Conservation (phyloP, 2,797 vertebrate genomes). For the Smutsia temminckii region DNA sequence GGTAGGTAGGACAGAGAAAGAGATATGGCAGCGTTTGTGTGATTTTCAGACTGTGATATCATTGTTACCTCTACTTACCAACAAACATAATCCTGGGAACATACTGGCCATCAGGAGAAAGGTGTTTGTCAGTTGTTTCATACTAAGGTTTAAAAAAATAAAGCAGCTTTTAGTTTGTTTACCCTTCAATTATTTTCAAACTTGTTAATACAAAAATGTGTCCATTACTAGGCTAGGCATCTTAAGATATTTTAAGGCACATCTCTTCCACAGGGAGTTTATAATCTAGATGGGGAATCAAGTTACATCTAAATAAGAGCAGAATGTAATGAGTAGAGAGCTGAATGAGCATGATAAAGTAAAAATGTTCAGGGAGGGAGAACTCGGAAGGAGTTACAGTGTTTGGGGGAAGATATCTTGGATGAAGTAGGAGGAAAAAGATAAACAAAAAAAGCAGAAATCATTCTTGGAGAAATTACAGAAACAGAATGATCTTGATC, state of each 20-base stretch:
- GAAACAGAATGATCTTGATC: neutral
- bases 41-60: neutral
- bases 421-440: neutral
- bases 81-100: constrained; percentile 95
- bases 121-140: constrained; percentile 97
- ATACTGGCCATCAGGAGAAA: constrained; percentile 95
- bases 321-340: neutral
- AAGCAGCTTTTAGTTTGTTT: constrained; percentile 17
- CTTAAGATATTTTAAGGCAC: neutral
- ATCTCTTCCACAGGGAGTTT: neutral
- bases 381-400: neutral
- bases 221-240: neutral
- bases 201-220: neutral
- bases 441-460: neutral
- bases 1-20: accelerated
- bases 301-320: neutral
- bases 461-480: neutral
- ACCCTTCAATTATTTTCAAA: constrained; percentile 10
- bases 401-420: neutral
- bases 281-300: neutral
- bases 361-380: neutral
- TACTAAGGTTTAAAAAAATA: constrained; percentile 86
- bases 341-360: neutral
- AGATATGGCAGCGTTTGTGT: accelerated
- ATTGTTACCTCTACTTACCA: constrained; percentile 84